phyloP scores from a whole-genome alignment of 2,797 vertebrate genomes.

The Huso huso region DNA sequence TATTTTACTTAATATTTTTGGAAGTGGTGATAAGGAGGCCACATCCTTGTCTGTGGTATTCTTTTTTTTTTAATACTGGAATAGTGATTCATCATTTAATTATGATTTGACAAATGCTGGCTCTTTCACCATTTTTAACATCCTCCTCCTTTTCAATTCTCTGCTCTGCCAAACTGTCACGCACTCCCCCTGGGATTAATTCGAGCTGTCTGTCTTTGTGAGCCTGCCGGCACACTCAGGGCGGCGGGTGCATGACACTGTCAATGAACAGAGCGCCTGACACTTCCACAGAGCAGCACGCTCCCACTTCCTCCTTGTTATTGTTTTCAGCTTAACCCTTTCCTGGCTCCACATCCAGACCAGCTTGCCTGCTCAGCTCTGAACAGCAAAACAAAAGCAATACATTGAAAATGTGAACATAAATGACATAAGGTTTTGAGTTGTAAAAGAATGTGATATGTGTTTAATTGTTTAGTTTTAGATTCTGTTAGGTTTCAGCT shows the following conservation, averaged over 20 bases:
- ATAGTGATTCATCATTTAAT: conserved; percentile 99
- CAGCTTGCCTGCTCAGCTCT: conserved; percentile 10
- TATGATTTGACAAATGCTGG: conserved; percentile 99
- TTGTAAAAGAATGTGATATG: too few species aligned
- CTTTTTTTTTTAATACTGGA: conserved; percentile 84
- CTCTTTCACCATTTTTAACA: conserved; percentile 92
- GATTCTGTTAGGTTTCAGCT: too few species aligned
- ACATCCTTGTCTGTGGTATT: too few species aligned
- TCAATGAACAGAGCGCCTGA: conserved; percentile 77
- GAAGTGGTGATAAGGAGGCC: too few species aligned
- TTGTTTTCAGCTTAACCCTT: conserved; percentile 66
- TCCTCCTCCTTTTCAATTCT: conserved; percentile 97
- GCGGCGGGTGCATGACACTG: conserved; percentile 81
- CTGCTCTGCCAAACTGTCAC: conserved; percentile 94
- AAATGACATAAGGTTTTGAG: too few species aligned
- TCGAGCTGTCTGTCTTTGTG: conserved; percentile 95
- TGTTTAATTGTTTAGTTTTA: too few species aligned
- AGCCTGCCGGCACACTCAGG: conserved; percentile 80
- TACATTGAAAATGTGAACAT: too few species aligned
- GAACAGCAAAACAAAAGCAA: too few species aligned
- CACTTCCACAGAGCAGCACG: conserved; percentile 66
- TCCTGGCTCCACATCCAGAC: conserved; percentile 21
- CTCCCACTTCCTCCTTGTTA: conserved; percentile 55
- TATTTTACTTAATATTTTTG: too few species aligned
- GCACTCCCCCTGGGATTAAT: conserved; percentile 94